Conservation (phyloP, 2,888 invertebrate species). For the Melanophora roralis region DNA sequence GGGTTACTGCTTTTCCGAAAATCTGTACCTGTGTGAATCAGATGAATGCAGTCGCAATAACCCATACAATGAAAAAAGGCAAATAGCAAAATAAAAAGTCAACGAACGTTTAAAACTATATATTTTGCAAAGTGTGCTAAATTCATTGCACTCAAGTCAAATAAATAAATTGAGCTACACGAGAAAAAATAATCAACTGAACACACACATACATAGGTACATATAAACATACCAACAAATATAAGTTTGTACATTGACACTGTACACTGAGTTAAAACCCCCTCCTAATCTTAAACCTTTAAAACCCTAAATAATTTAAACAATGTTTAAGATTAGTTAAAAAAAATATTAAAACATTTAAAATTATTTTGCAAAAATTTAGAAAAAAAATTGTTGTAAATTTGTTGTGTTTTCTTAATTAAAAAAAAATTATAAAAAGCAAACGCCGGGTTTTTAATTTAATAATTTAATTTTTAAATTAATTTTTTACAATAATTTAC, state of each 20-base stretch:
- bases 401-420: too few relatives aligned
- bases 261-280: background rate
- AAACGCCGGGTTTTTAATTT: too few relatives aligned
- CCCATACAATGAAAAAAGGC: background rate
- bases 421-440: too few relatives aligned
- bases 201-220: background rate
- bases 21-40: background rate
- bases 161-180: conserved; percentile 19
- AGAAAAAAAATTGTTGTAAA: too few relatives aligned
- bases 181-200: background rate
- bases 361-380: too few relatives aligned
- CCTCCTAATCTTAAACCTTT: conserved; percentile 9
- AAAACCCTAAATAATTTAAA: conserved; percentile 9
- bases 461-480: too few relatives aligned
- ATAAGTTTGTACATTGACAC: background rate
- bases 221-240: background rate
- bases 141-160: conserved; percentile 33
- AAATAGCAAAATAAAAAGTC: conserved; percentile 33
- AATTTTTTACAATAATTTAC: too few relatives aligned
- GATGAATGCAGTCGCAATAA: background rate
- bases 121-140: conserved; percentile 38
- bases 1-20: too few relatives aligned
- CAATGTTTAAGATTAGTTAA: background rate
- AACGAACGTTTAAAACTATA: conserved; percentile 46
- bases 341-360: background rate